These are phyloP conservation scores for Apoderus coryli DNA, from an alignment of 2,888 invertebrate species.

Conservation along the genomic window DNA sequence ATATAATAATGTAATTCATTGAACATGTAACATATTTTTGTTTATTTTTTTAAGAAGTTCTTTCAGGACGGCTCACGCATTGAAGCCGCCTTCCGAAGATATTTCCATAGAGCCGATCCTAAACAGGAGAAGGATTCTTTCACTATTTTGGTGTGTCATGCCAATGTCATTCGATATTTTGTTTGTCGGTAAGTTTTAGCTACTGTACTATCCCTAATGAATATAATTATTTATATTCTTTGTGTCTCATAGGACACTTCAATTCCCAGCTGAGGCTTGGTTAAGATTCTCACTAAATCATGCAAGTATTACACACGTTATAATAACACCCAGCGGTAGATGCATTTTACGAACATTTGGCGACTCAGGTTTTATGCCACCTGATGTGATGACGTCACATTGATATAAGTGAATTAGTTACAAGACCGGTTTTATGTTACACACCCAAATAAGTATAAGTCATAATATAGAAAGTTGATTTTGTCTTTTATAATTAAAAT, in stretches of 20 bases:
- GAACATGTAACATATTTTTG: too few relatives aligned
- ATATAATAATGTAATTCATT: too few relatives aligned
- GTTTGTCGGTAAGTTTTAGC: slow-evolving; percentile 59
- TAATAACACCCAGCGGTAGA: slow-evolving; percentile 72
- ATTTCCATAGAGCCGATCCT: slow-evolving; percentile 79
- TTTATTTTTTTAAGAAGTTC: slow-evolving; percentile 56
- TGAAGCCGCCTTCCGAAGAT: slow-evolving; percentile 87
- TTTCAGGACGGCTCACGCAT: slow-evolving; percentile 86
- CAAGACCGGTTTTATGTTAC: too few relatives aligned
- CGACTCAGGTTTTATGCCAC: slow-evolving; percentile 83
- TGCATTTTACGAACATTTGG: slow-evolving; percentile 71
- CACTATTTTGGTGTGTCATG: slow-evolving; percentile 91
- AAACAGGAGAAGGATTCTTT: slow-evolving; percentile 69
- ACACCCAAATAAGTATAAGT: too few relatives aligned
- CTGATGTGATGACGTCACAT: slow-evolving; percentile 43
- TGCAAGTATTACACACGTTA: slow-evolving; percentile 85
- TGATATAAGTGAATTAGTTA: too few relatives aligned
- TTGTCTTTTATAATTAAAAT: too few relatives aligned
- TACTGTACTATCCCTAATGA: too few relatives aligned
- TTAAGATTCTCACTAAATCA: slow-evolving; percentile 81
- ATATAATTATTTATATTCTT: too few relatives aligned
- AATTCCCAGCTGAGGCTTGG: slow-evolving; percentile 97
- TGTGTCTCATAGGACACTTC: slow-evolving; percentile 62
- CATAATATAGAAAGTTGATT: too few relatives aligned
- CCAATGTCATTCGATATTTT: slow-evolving; percentile 93